phyloP scores from a whole-genome alignment of 2,888 invertebrate species.

The Chalcis sispes region DNA sequence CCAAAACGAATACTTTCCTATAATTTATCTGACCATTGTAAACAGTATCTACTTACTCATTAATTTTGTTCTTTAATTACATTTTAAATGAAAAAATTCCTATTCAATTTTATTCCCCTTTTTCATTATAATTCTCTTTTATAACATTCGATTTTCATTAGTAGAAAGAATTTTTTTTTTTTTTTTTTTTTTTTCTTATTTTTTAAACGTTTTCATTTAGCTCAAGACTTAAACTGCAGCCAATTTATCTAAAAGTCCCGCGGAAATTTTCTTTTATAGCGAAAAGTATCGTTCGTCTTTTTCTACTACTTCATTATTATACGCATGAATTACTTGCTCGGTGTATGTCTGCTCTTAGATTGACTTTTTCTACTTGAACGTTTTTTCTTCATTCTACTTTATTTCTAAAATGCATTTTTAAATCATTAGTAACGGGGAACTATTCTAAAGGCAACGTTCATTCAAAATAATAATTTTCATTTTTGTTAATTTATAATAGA shows the following conservation, averaged over 20 bases:
- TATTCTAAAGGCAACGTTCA: no score
- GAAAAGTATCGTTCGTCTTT: background rate
- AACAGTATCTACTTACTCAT: background rate
- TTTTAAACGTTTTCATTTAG: background rate
- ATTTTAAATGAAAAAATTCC: no score
- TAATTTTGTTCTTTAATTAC: background rate
- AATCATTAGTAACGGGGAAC: no score
- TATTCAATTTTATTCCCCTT: no score
- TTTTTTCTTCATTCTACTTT: background rate
- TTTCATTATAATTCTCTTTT: no score
- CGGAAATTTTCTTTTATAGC: background rate
- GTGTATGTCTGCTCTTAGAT: background rate
- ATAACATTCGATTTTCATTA: no score
- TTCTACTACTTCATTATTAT: constrained; percentile 8
- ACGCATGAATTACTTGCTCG: background rate
- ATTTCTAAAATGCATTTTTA: background rate
- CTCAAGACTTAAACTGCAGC: background rate
- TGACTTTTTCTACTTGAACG: constrained; percentile 17
- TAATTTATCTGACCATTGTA: background rate
- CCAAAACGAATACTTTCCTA: no score
- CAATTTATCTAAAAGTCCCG: constrained; percentile 10
- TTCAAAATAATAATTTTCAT: no score
- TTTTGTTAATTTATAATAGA: no score
- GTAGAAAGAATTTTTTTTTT: no score
- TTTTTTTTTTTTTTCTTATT: no score